Percentiles rank a stretch among this genome's conserved stretches.
Conservation (phyloP, 2,888 invertebrate genomes). For the Pachymerium ferrugineum region DNA sequence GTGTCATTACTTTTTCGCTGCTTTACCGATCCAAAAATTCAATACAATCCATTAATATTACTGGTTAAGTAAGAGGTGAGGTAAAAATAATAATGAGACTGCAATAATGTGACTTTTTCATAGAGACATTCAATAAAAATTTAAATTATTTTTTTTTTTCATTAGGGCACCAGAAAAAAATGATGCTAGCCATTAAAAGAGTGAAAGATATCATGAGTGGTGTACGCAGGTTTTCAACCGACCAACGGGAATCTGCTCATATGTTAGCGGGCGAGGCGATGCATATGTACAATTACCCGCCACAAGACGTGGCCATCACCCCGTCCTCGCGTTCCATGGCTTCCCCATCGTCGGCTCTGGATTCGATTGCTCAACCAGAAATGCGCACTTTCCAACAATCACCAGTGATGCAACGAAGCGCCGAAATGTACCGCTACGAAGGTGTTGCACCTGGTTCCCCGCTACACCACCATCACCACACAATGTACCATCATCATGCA, state of each 20-base stretch:
- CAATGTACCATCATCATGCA: background rate
- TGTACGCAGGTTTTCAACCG: constrained; percentile 36
- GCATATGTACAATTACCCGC: constrained; percentile 30
- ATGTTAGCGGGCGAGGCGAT: constrained; percentile 28
- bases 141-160: constrained; percentile 29
- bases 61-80: no score
- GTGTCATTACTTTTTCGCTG: no score
- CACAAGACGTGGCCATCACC: constrained; percentile 39
- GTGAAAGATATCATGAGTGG: constrained; percentile 88
- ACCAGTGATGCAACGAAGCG: constrained; percentile 30
- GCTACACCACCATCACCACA: constrained; percentile 27
- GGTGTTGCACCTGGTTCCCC: constrained; percentile 1
- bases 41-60: no score
- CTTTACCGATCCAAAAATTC: no score
- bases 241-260: background rate
- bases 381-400: constrained; percentile 40
- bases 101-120: no score
- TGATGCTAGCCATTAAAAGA: constrained; percentile 91
- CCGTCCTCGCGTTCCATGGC: constrained; percentile 35
- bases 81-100: no score
- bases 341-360: constrained; percentile 36
- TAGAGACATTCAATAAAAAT: no score
- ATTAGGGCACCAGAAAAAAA: constrained; percentile 97
- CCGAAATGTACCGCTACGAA: constrained; percentile 34
- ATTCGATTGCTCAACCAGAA: constrained; percentile 37